Conservation (phyloP, 2,797 vertebrate genomes). For the Halcyon leucocephala region DNA sequence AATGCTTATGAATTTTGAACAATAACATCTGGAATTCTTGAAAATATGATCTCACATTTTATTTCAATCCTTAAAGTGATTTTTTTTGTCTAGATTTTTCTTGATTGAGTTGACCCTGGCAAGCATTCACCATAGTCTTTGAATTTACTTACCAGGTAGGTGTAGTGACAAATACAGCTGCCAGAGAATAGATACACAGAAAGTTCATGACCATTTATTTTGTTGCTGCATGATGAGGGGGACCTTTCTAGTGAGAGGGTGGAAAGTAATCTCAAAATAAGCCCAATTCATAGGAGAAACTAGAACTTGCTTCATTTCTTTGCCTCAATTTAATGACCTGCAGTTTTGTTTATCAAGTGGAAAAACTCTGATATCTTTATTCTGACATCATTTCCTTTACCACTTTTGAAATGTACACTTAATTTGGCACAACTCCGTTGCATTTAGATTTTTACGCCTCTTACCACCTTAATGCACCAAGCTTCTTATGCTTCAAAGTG, state of each 20-base stretch:
- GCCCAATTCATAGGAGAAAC: not conserved
- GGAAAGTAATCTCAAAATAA: not conserved
- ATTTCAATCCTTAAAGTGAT: not conserved
- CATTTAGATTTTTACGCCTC: not conserved
- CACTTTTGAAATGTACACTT: not conserved
- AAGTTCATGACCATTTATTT: not conserved
- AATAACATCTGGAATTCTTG: not conserved
- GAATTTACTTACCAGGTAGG: not conserved
- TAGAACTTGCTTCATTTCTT: not conserved
- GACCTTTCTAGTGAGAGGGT: not conserved
- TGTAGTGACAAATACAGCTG: not conserved
- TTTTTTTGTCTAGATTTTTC: not conserved
- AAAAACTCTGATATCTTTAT: not conserved
- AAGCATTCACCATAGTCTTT: not conserved
- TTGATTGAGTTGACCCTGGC: not conserved
- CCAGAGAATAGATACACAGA: not conserved
- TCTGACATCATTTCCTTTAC: not conserved
- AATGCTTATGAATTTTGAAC: not conserved
- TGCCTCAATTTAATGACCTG: not conserved
- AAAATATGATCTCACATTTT: not conserved
- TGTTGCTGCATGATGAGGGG: not conserved
- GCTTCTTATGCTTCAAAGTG: not conserved
- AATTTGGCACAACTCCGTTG: not conserved
- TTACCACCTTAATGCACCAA: not conserved
- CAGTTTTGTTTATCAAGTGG: not conserved